Evolutionary conservation across 2,888 invertebrate species (phyloP).

Genomic region (Galerucella nymphaeae): DNA sequence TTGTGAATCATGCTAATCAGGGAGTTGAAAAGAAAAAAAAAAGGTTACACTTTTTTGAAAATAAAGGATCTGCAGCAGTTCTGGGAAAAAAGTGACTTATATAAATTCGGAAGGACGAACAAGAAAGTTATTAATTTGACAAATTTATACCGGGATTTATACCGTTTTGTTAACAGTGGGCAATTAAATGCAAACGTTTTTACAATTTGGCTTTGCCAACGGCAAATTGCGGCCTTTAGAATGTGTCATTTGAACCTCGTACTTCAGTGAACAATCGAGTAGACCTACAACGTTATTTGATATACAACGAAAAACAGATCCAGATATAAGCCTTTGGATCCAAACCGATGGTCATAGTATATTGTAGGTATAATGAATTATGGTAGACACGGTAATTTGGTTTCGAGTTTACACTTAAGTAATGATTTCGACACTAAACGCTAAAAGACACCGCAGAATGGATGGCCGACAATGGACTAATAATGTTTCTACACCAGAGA

Average conservation of each 20-base stretch:
- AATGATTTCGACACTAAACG: slow-evolving; percentile 68
- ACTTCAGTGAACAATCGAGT: neutral
- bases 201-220: too few species aligned
- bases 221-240: too few species aligned
- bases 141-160: too few species aligned
- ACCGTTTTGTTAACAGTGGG: too few species aligned
- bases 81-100: neutral
- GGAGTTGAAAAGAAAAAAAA: slow-evolving; percentile 5
- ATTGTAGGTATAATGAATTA: slow-evolving; percentile 61
- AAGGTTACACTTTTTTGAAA: neutral
- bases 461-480: slow-evolving; percentile 61
- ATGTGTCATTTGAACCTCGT: neutral
- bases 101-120: too few species aligned
- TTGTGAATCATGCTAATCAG: slow-evolving; percentile 35
- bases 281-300: neutral
- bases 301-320: slow-evolving; percentile 28
- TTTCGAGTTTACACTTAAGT: slow-evolving; percentile 67
- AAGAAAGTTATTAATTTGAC: too few species aligned
- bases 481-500: slow-evolving; percentile 29
- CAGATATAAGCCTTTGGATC: slow-evolving; percentile 17
- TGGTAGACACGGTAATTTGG: slow-evolving; percentile 63
- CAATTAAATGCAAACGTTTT: too few species aligned
- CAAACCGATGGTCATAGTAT: neutral
- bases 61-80: neutral
- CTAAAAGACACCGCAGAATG: slow-evolving; percentile 63